Conservation (phyloP, 2,888 invertebrate species). For the Yponomeuta cagnagella region DNA sequence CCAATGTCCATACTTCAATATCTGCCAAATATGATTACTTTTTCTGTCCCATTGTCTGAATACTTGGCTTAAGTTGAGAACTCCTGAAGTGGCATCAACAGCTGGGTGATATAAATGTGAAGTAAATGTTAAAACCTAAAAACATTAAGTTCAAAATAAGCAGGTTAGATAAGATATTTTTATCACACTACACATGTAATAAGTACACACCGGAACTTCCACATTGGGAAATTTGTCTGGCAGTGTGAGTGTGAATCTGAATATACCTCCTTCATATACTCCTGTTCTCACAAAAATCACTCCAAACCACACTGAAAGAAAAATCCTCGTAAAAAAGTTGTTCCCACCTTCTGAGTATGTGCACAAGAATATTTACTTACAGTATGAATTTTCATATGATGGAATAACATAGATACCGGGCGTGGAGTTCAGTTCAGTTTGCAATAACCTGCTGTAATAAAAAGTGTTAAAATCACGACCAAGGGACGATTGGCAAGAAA, state of each 20-base stretch:
- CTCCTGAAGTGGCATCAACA: conserved; percentile 85
- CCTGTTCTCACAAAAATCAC: conserved; percentile 93
- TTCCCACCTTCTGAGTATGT: conserved; percentile 5
- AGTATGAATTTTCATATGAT: conserved; percentile 86
- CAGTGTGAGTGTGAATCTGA: conserved; percentile 90
- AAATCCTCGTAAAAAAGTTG: conserved; percentile 18
- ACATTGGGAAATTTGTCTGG: conserved; percentile 91
- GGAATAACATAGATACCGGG: conserved; percentile 95
- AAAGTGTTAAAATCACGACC: conserved; percentile 9
- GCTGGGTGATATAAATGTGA: conserved; percentile 91
- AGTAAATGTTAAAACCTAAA: conserved; percentile 87
- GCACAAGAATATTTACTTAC: conserved; percentile 71
- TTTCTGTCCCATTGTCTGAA: conserved; percentile 92
- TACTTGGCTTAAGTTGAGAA: conserved; percentile 84
- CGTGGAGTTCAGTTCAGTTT: conserved; percentile 85
- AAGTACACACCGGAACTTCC: conserved; percentile 84
- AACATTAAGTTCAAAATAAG: conserved; percentile 23
- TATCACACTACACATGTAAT: background rate
- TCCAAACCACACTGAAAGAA: conserved; percentile 89
- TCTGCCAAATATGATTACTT: conserved; percentile 88
- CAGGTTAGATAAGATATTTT: conserved; percentile 5
- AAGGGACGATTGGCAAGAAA: background rate
- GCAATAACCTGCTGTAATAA: conserved; percentile 85
- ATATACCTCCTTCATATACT: conserved; percentile 91
- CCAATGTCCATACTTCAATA: conserved; percentile 88